phyloP scores from a whole-genome alignment of 2,113 vertebrate genomes.

The Donacobius atricapilla region DNA sequence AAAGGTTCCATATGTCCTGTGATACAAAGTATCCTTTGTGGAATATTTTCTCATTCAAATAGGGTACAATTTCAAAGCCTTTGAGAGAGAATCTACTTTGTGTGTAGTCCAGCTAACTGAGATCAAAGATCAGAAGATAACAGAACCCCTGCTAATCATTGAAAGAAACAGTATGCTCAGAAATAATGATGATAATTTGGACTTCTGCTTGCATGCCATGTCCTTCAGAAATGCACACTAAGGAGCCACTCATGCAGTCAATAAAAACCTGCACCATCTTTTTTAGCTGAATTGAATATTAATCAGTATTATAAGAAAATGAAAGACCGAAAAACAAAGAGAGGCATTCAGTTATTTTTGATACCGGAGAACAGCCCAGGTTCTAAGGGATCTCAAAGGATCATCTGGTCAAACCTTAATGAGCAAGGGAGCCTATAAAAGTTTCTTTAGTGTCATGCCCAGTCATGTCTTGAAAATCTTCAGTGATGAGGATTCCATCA shows the following conservation, averaged over 20 bases:
- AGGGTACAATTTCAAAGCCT: background rate
- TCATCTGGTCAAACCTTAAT: background rate
- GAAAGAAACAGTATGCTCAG: background rate
- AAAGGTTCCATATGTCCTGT: background rate
- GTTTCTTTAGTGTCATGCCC: background rate
- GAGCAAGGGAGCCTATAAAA: background rate
- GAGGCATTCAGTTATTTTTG: fast-evolving
- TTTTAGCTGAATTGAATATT: background rate
- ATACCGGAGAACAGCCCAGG: background rate
- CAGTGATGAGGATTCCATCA: background rate
- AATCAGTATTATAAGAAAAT: background rate
- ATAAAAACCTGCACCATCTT: background rate
- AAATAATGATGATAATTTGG: background rate
- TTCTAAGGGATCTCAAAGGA: background rate
- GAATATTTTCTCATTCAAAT: background rate
- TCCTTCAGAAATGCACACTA: background rate
- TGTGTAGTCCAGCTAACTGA: background rate
- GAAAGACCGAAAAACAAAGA: background rate
- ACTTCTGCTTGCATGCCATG: background rate
- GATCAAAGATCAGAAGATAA: background rate
- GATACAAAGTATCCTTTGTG: background rate
- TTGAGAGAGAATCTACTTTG: background rate
- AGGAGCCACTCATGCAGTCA: background rate
- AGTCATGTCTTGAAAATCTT: background rate
- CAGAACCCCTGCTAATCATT: background rate